phyloP scores from a whole-genome alignment of 2,113 vertebrate genomes.

The Oryzias woworae region DNA sequence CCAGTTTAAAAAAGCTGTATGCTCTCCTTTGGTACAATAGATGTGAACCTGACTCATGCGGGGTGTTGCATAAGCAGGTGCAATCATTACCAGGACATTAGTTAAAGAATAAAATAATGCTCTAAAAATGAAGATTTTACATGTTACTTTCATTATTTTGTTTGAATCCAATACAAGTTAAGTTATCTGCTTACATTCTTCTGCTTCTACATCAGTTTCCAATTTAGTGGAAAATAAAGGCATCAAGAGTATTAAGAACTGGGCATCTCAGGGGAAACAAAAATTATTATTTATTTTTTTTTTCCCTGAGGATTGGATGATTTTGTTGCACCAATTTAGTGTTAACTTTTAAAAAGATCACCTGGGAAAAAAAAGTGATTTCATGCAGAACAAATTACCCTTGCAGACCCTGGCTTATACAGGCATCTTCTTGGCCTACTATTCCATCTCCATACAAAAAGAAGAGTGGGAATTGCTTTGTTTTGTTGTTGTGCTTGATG shows the following conservation, averaged over 20 bases:
- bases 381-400: no score
- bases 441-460: no score
- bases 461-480: no score
- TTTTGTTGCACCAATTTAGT: no score
- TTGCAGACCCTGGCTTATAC: no score
- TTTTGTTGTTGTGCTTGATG: no score
- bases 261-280: not conserved
- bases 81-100: conserved; percentile 59
- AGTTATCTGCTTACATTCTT: not conserved
- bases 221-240: not conserved
- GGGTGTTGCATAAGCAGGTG: conserved; percentile 67
- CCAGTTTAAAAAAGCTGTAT: conserved; percentile 59
- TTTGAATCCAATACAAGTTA: not conserved
- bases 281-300: not conserved
- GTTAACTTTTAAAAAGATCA: no score
- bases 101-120: conserved; percentile 23
- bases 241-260: not conserved
- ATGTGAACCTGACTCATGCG: conserved; percentile 71
- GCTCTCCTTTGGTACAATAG: conserved; percentile 64
- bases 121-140: not conserved
- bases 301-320: no score
- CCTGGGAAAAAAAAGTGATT: no score
- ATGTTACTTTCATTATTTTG: not conserved
- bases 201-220: not conserved
- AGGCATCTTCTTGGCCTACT: no score